Base-by-base conservation (phyloP, 2,113 vertebrate species). In the Machaerirhynchus nigripectus region DNA sequence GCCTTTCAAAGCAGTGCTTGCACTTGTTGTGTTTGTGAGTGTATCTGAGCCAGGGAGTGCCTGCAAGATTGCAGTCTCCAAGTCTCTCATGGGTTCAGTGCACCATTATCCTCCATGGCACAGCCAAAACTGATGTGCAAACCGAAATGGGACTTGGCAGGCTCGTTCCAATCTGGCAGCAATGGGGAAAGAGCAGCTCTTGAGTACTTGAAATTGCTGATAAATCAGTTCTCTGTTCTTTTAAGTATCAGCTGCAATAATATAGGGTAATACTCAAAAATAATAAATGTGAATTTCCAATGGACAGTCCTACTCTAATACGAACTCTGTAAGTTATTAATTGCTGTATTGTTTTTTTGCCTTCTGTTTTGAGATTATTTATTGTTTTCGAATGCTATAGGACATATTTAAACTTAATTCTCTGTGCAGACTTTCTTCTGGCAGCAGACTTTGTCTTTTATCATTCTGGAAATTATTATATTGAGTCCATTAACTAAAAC, bases 381-480 rank as follows among this genome's bases (percentile, higher is more conserved):
- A 63, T 63, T 67, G 11, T 1, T 95, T 93, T 76, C 55, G 17
- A 57, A 82, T 65, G 71, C n/a, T 33, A 50, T 8, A 55, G 60
- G 37, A 39, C 42, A 33, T 64, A 81, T 33, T 70, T 94, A 89
- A 93, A 56, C 44, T 46, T 31, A 39, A 71, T 77, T 39, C 35
- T 89, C 17, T 50, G 9, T 31, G 21, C 7, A 87, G 49, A 87
- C 30, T 63, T 94, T 30, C 59, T 87, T 67, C n/a, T 77, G 71
- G 69, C 59, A 95, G 28, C 23, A 91, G 30, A 68, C 28, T 60
- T 30, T 52, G 37, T 28, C 44, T 87, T 90, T 92, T 83, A 60
- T 89, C 64, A 60, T 86, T 78, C 78, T 94, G 84, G 75, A 94
- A 91, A 95, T 35, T 3, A 71, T 91, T 92, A 67, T 19, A 70